Percentiles rank a stretch among this genome's conserved stretches.
These are phyloP conservation scores for Chaetorhynchus papuensis DNA, from an alignment of 2,113 vertebrate genomes.

Conservation along the genomic window DNA sequence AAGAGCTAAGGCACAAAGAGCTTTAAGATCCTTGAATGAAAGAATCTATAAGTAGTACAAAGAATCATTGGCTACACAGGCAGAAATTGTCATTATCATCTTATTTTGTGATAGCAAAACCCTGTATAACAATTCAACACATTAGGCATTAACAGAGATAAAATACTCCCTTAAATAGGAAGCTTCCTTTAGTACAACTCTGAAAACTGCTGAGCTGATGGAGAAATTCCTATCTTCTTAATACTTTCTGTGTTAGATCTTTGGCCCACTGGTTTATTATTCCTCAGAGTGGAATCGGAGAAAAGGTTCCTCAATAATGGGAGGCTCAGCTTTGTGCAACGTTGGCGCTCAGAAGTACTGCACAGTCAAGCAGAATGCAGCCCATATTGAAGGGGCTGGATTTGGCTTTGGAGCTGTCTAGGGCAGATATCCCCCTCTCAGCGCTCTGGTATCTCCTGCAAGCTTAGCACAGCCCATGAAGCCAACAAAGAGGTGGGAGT, in stretches of 20 bases:
- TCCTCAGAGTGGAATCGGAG: neutral
- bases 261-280: slow-evolving; percentile 11
- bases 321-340: neutral
- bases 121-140: slow-evolving; percentile 19
- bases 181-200: neutral
- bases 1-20: slow-evolving; percentile 17
- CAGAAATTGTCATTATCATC: slow-evolving; percentile 22
- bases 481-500: slow-evolving; percentile 14
- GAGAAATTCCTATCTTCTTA: slow-evolving; percentile 42
- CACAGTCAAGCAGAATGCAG: neutral
- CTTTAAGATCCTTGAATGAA: slow-evolving; percentile 37
- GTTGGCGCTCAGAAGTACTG: neutral
- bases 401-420: neutral
- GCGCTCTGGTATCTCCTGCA: neutral
- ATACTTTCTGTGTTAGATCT: slow-evolving; percentile 14
- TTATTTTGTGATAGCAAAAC: slow-evolving; percentile 43
- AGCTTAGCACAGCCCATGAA: neutral
- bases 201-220: slow-evolving; percentile 37
- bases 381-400: neutral
- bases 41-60: slow-evolving; percentile 29
- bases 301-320: neutral
- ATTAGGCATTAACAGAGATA: slow-evolving; percentile 40
- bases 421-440: neutral
- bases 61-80: slow-evolving; percentile 10
- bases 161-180: slow-evolving; percentile 33